Base-by-base conservation (phyloP, 2,888 invertebrate genomes). In the Smittia sp. region DNA sequence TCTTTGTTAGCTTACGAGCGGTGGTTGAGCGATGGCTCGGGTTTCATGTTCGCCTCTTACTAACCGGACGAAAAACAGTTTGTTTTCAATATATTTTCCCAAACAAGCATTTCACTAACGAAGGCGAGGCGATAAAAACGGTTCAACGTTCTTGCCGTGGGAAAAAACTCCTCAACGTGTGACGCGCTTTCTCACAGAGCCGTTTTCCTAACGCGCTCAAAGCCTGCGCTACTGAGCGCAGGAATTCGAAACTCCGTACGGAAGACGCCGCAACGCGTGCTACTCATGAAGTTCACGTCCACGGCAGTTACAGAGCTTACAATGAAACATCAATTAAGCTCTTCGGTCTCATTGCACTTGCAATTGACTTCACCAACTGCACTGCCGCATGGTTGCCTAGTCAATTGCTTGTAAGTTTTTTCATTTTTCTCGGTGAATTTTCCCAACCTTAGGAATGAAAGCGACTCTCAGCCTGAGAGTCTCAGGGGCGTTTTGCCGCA, bases 51-150 rank as follows among this genome's bases (percentile, higher is more conserved):
- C n/a, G n/a, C 69, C 69, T 54, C 13, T 13, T 69, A 25, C 18
- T 11, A 52, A 69, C 69, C 69, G 69, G 69, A 69, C 69, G 69
- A 69, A 69, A 69, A 69, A 69, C 69, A 52, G 69, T 69, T 69
- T 69, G 69, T 69, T 69, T 69, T 69, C 69, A 69, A 52, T 25
- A 52, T 54, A 69, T 69, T 69, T 69, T 69, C 69, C 52, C 69
- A 69, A 39, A 52, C 27, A 41, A 24, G 22, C 46, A 32, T 54
- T 69, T 22, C 41, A 32, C 54, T 24, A 22, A 22, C n/a, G 58
- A 25, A 67, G 27, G 54, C 69, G 24, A 54, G 25, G 9, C 9
- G 9, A 58, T 20, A 69, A 54, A 69, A 54, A 54, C 69, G 52
- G 52, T 65, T 65, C 24, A 65, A 18, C 66, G 32, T 24, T 38